Evolutionary conservation across 2,797 vertebrate species (phyloP).

Genomic region (Coregonus suidteri): DNA sequence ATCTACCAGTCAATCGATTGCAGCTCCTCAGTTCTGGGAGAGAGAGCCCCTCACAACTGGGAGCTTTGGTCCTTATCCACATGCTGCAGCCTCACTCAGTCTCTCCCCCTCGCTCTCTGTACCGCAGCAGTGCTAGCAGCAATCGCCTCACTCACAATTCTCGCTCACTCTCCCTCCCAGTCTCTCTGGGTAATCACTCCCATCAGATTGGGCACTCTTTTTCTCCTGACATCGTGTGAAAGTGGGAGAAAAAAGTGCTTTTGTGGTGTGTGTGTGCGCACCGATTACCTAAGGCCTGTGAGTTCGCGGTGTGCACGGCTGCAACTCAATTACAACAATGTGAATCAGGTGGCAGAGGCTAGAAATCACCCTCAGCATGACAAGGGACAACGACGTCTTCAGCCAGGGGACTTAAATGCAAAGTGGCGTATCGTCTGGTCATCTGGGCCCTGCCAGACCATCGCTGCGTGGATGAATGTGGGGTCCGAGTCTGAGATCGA

Average conservation of each 20-base stretch:
- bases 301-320: constrained; percentile 57
- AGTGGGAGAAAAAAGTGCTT: constrained; percentile 18
- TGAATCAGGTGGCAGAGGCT: constrained; percentile 69
- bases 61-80: constrained; percentile 71
- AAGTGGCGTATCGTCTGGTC: too few relatives aligned
- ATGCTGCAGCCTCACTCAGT: constrained; percentile 57
- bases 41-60: constrained; percentile 51
- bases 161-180: constrained; percentile 21
- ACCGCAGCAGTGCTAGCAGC: constrained; percentile 30
- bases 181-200: constrained; percentile 28
- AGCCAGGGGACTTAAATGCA: background rate
- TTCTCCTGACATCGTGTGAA: constrained; percentile 65
- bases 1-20: constrained; percentile 69
- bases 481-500: too few relatives aligned
- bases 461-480: too few relatives aligned
- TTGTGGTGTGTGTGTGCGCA: too few relatives aligned
- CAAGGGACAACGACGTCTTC: constrained; percentile 37
- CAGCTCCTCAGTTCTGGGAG: constrained; percentile 63
- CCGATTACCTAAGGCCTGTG: constrained; percentile 60
- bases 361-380: constrained; percentile 67
- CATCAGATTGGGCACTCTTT: constrained; percentile 10
- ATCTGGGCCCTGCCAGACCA: too few relatives aligned
- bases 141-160: constrained; percentile 26
- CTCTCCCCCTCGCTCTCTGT: constrained; percentile 13
- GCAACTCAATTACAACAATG: constrained; percentile 76